Evolutionary conservation across 2,797 vertebrate species (phyloP).

Genomic region (Oreonectes daqikongensis): DNA sequence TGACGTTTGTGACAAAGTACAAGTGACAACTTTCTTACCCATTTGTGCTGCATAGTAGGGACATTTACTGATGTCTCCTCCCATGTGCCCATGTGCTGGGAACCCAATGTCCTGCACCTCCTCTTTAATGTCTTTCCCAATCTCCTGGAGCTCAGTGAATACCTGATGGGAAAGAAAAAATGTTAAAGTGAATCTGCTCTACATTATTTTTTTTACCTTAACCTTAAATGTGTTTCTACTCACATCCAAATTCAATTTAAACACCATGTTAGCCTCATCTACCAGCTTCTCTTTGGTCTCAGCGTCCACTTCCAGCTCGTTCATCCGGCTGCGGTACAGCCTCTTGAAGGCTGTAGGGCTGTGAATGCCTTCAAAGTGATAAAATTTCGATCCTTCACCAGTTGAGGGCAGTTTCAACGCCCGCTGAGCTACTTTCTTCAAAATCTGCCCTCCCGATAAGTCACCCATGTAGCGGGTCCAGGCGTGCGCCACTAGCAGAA

Average conservation of each 20-base stretch:
- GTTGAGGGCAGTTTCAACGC: constrained; percentile 88
- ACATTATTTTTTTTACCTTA: too few relatives aligned
- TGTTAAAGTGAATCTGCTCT: too few relatives aligned
- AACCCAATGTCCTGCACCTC: constrained; percentile 78
- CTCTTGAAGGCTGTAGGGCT: constrained; percentile 92
- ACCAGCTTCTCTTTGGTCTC: constrained; percentile 84
- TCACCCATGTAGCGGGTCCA: constrained; percentile 91
- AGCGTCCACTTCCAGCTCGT: constrained; percentile 85
- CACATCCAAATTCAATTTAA: constrained; percentile 93
- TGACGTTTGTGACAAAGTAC: not conserved
- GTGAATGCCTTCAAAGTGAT: constrained; percentile 86
- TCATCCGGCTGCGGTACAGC: constrained; percentile 93
- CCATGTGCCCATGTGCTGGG: constrained; percentile 78
- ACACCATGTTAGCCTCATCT: constrained; percentile 88
- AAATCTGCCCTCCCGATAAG: constrained; percentile 87
- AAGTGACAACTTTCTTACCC: constrained; percentile 67
- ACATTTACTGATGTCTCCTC: constrained; percentile 88
- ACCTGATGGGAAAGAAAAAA: too few relatives aligned
- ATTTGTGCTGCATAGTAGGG: constrained; percentile 85
- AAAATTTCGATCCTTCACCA: constrained; percentile 91
- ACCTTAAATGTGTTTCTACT: too few relatives aligned
- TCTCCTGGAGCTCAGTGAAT: constrained; percentile 89
- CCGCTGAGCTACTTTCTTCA: constrained; percentile 90
- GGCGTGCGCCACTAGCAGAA: constrained; percentile 83
- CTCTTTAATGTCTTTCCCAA: constrained; percentile 78